Evolutionary conservation across 1,140 invertebrate species (phyloP), one percentile per base, ranked within the genome.

Genomic region (Euglossa dilemma): DNA sequence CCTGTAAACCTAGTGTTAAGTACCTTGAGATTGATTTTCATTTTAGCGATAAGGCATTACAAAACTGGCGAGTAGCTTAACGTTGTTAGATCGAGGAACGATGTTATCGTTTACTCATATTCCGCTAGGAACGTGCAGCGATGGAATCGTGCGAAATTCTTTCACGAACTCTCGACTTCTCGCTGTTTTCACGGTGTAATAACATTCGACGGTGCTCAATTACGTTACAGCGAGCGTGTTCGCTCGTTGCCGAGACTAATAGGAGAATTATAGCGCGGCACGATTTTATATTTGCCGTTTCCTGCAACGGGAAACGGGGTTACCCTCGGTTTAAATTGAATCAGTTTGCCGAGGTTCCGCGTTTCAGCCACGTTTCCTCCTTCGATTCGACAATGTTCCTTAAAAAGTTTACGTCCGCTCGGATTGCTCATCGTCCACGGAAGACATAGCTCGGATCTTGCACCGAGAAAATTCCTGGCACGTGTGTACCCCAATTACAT

Each of bases 281-380:
- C 18, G 61, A 77, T 79, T 79, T 69, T 70, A 59, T 69, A 79
- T 79, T 79, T 70, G 66, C 76, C 25, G 43, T 70, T 70, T 36
- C 66, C 76, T 36, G n/a, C n/a, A 6, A 0, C n/a, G 54, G 76
- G n/a, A 70, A 79, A 79, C 25, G 76, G 66, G 66, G 67, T 70
- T 71, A 57, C 54, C 28, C 66, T 36, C 52, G 23, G 50, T 47
- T 59, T 45, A 54, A 70, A 25, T 61, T 45, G 64, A 57, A 67
- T 61, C 66, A 36, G 54, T 71, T 69, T 61, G 66, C 47, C 14
- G 54, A 16, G 18, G 47, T 57, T 14, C n/a, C n/a, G 14, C 23
- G 18, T 57, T n/a, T 45, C 36, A 18, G 36, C 14, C 6, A 18
- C 16, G 43, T 28, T 79, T 79, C 70, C 12, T 47, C 70, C 23